Percentiles rank a stretch among this genome's conserved stretches.
phyloP scores from a whole-genome alignment of 1,140 invertebrate genomes.

The Ceratosolen fusciceps region DNA sequence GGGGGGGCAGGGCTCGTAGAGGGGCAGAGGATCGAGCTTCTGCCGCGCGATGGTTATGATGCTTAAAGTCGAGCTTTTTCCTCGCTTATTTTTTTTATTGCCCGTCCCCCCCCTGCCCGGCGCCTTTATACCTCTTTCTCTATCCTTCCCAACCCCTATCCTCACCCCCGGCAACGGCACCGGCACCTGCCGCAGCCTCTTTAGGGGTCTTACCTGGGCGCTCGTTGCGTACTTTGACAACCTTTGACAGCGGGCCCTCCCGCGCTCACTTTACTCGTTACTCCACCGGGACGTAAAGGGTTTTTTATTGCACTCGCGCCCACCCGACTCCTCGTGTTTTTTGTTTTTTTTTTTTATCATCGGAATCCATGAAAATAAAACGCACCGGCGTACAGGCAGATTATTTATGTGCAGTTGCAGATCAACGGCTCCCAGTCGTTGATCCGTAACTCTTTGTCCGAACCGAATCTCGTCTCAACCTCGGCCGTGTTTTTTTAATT shows the following conservation, averaged over 20 bases:
- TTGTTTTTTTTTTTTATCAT: too few relatives aligned
- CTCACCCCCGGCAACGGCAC: too few relatives aligned
- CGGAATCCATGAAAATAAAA: constrained; percentile 51
- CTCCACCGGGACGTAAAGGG: neutral
- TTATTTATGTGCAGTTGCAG: constrained; percentile 7
- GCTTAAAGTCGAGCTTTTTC: constrained; percentile 5
- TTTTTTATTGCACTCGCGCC: constrained; percentile 8
- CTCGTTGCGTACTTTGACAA: constrained; percentile 38
- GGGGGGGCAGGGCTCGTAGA: neutral
- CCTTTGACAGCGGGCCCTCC: too few relatives aligned
- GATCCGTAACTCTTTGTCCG: too few relatives aligned
- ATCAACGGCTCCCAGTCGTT: too few relatives aligned
- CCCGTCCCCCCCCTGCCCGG: constrained; percentile 28
- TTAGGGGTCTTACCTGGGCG: constrained; percentile 32
- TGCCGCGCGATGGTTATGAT: constrained; percentile 46
- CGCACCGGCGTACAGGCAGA: constrained; percentile 43
- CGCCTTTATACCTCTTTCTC: constrained; percentile 42
- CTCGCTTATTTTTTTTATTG: constrained; percentile 18
- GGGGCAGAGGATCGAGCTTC: neutral
- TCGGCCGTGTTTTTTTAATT: too few relatives aligned
- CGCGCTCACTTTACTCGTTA: constrained; percentile 51
- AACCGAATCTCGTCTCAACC: too few relatives aligned
- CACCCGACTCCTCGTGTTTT: too few relatives aligned
- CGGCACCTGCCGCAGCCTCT: too few relatives aligned
- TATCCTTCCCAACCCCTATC: too few relatives aligned